Evolutionary conservation across 1,140 invertebrate species (phyloP).

Genomic region (Tyrophagus putrescentiae): DNA sequence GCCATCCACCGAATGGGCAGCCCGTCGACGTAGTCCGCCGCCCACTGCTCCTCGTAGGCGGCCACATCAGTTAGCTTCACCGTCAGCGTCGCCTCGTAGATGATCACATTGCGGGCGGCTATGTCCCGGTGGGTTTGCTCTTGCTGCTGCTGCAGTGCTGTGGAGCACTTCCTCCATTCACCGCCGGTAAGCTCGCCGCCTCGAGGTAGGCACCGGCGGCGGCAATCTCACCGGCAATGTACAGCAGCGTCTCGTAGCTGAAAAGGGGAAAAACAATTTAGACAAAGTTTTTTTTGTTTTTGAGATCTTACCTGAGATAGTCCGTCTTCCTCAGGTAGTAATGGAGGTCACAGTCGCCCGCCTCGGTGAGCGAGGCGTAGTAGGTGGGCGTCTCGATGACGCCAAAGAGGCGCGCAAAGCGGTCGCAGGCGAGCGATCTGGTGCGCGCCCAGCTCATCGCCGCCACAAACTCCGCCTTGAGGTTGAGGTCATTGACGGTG

Average conservation of each 20-base stretch:
- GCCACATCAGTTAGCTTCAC: conserved; percentile 95
- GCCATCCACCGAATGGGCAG: conserved; percentile 99
- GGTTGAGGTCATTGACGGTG: not conserved
- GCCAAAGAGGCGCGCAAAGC: conserved; percentile 17
- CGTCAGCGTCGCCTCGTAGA: conserved; percentile 71
- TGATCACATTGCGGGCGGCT: conserved; percentile 81
- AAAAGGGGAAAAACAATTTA: not conserved
- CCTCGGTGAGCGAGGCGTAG: conserved; percentile 10
- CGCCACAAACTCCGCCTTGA: conserved; percentile 10
- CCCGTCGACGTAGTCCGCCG: conserved; percentile 82
- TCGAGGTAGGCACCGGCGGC: conserved; percentile 81
- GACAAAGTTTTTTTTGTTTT: not conserved
- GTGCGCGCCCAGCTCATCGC: not conserved
- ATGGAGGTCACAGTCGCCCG: conserved; percentile 17
- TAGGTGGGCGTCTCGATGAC: conserved; percentile 13
- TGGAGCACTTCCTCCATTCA: too few relatives aligned
- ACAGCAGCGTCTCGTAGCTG: conserved; percentile 12
- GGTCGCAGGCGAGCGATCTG: not conserved
- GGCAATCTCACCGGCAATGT: conserved; percentile 46
- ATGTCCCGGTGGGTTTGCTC: conserved; percentile 77
- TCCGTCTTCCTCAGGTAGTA: conserved; percentile 7
- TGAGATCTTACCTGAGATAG: not conserved
- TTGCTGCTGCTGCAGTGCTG: too few relatives aligned
- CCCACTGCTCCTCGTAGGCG: conserved; percentile 91
- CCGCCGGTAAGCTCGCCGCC: too few relatives aligned